A percentile compares a stretch with the other conserved stretches of the same genome.
phyloP scores from a whole-genome alignment of 2,797 vertebrate genomes.

The Cottoperca gobio region DNA sequence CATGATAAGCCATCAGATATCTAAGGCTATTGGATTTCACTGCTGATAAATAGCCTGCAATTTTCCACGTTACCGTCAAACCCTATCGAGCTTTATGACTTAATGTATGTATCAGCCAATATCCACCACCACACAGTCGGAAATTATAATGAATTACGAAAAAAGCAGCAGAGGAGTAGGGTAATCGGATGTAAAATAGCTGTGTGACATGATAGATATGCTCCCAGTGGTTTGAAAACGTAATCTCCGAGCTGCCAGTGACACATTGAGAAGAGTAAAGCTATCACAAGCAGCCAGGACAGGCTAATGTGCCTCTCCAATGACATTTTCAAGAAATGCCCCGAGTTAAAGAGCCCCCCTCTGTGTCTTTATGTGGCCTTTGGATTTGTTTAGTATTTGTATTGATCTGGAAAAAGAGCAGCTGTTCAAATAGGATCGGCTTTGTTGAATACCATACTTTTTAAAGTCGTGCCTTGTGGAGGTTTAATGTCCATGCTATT shows the following conservation, averaged over 20 bases:
- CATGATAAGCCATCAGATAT: slow-evolving; percentile 56
- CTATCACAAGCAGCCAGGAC: slow-evolving; percentile 24
- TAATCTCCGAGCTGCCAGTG: slow-evolving; percentile 10
- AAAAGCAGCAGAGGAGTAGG: background rate
- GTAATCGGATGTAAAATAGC: slow-evolving; percentile 33
- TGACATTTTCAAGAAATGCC: slow-evolving; percentile 39
- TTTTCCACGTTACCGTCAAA: slow-evolving; percentile 25
- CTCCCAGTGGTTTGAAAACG: slow-evolving; percentile 9
- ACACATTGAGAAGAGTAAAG: slow-evolving; percentile 23
- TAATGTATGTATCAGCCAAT: slow-evolving; percentile 22
- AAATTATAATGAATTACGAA: slow-evolving; percentile 33
- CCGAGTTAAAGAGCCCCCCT: slow-evolving; percentile 18
- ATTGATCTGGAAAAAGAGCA: slow-evolving; percentile 68
- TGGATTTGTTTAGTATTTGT: slow-evolving; percentile 54
- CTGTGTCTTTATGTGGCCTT: slow-evolving; percentile 40
- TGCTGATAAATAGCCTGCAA: slow-evolving; percentile 29
- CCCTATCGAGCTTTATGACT: slow-evolving; percentile 27
- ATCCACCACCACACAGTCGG: background rate
- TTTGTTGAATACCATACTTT: slow-evolving; percentile 41
- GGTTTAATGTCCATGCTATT: slow-evolving; percentile 35
- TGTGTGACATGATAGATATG: slow-evolving; percentile 8
- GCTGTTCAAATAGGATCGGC: slow-evolving; percentile 43
- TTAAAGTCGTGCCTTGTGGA: slow-evolving; percentile 18
- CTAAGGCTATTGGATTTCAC: slow-evolving; percentile 55
- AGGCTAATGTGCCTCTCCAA: slow-evolving; percentile 4